These are phyloP conservation scores for Eclectus roratus DNA, from an alignment of 2,113 vertebrate species.

Conservation along the genomic window DNA sequence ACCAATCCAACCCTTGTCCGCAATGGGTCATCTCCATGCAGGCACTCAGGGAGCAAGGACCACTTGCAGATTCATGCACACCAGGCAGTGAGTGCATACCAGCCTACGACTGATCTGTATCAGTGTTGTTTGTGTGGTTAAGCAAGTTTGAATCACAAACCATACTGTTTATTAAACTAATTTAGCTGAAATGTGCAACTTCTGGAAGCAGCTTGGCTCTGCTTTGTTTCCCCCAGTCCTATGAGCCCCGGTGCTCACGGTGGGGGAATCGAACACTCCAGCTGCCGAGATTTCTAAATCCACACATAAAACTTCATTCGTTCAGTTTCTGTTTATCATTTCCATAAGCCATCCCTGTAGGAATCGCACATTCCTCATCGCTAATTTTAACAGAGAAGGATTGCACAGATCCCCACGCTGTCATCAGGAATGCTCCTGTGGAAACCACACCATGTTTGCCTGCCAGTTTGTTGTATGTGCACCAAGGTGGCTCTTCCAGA, in stretches of 20 bases:
- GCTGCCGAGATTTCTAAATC: neutral
- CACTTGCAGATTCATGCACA: neutral
- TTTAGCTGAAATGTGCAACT: neutral
- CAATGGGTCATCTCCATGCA: accelerated
- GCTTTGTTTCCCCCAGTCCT: neutral
- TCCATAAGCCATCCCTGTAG: neutral
- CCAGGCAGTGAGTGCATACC: accelerated
- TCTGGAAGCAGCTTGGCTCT: neutral
- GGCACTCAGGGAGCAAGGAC: accelerated
- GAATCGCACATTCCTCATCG: neutral
- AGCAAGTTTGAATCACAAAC: neutral
- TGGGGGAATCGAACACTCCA: neutral
- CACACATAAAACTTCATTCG: neutral
- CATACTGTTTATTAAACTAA: constrained; percentile 18
- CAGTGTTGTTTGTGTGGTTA: neutral
- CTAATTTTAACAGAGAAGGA: neutral
- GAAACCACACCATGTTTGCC: neutral
- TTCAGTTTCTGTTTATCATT: neutral
- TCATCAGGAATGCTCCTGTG: neutral
- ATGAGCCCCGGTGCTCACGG: accelerated
- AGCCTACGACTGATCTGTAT: neutral
- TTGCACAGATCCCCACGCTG: neutral
- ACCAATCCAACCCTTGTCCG: neutral
- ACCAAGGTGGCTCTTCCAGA: neutral
- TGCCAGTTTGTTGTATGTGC: accelerated